These are phyloP conservation scores for Triops longicaudatus DNA, from an alignment of 1,140 invertebrate genomes.

Conservation along the genomic window DNA sequence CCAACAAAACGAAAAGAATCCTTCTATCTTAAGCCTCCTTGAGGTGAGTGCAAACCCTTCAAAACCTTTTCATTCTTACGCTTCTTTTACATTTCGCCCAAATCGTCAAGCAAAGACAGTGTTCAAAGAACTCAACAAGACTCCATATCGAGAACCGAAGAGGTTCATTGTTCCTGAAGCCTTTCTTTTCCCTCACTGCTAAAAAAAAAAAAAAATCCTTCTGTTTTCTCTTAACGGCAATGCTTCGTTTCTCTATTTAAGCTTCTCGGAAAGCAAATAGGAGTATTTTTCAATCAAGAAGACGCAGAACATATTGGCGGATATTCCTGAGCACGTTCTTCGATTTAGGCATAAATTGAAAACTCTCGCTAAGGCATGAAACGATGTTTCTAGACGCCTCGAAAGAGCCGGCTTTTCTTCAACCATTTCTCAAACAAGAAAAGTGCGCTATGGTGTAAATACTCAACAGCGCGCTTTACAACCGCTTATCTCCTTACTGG, in stretches of 20 bases:
- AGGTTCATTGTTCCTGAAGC: too few species aligned
- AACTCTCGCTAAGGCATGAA: not conserved
- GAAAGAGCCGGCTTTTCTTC: not conserved
- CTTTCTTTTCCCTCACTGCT: not conserved
- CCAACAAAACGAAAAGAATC: not conserved
- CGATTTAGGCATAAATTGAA: not conserved
- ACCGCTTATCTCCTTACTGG: not conserved
- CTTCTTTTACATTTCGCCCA: not conserved
- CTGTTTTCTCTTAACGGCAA: not conserved
- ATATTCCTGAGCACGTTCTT: slow-evolving; percentile 5
- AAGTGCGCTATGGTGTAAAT: not conserved
- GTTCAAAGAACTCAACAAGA: too few species aligned
- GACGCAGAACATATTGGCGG: not conserved
- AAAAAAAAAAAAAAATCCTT: not conserved
- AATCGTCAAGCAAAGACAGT: too few species aligned
- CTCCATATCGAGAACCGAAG: too few species aligned
- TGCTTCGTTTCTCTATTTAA: not conserved
- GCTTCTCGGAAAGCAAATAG: too few species aligned
- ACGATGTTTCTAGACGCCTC: too few species aligned
- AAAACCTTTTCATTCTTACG: not conserved
- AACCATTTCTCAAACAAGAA: not conserved
- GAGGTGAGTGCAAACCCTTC: not conserved
- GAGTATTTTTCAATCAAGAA: not conserved
- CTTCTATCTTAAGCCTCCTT: not conserved
- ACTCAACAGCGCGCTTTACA: not conserved